Evolutionary conservation across 2,888 invertebrate genomes (phyloP).

Genomic region (Cantharis rustica): DNA sequence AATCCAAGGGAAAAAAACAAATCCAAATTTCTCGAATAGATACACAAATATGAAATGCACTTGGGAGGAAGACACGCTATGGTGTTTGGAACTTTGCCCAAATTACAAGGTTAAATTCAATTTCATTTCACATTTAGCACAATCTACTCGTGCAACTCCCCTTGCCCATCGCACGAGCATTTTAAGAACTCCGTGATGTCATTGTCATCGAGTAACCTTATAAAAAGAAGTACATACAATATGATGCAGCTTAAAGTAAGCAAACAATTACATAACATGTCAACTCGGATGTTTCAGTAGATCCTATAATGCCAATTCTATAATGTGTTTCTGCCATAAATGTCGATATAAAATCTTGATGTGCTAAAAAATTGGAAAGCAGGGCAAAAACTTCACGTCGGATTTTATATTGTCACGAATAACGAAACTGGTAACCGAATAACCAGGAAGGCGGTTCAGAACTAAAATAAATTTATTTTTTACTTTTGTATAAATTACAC

Average conservation of each 20-base stretch:
- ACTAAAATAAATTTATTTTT: not conserved
- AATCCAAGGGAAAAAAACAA: not conserved
- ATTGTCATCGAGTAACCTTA: constrained; percentile 3
- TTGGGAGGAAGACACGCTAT: not conserved
- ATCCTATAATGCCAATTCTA: not conserved
- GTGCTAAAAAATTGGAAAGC: not conserved
- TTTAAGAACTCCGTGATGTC: constrained; percentile 5
- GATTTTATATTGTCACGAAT: not conserved
- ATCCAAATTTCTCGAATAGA: not conserved
- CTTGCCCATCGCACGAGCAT: constrained; percentile 5
- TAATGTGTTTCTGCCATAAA: not conserved
- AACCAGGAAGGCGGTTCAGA: not conserved
- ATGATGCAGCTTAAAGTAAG: not conserved
- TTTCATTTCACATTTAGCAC: constrained; percentile 34
- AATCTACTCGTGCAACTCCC: constrained; percentile 15
- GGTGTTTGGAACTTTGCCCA: constrained; percentile 28
- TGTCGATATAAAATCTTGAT: not conserved
- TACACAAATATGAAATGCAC: constrained; percentile 1
- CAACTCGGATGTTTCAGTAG: not conserved
- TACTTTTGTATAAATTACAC: not conserved
- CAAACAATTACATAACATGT: constrained; percentile 3
- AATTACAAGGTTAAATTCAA: constrained; percentile 35
- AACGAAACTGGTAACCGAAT: not conserved
- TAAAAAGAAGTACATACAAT: not conserved
- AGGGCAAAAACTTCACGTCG: not conserved